Evolutionary conservation across 2,113 vertebrate species (phyloP), one percentile per base, ranked within the genome.

Genomic region (Gambusia holbrooki): DNA sequence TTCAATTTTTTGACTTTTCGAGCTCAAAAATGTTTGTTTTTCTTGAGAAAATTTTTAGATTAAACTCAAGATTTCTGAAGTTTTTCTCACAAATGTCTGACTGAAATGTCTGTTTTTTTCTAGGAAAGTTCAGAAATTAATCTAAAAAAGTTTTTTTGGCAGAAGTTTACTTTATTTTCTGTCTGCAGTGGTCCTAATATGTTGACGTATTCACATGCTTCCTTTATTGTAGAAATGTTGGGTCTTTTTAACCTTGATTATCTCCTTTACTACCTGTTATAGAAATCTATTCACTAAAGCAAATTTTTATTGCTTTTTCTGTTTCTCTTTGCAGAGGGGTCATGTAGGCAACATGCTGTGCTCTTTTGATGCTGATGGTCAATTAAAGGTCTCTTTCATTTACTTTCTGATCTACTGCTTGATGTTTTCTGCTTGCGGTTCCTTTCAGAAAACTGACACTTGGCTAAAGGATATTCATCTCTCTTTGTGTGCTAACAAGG

Each of bases 351-450:
- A 76, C 90, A 81, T 75, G 86, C 88, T 90, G 74, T 72, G 78
- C 78, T 87, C 89, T 86, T 73, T 87, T 73, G 82, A 91, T 2
- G 86, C 83, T 17, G 87, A 85, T 1, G 88, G 87, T 79, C 91
- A 76, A 88, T 79, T 89, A 30, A 91, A 94, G 90, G 90, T 90
- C 82, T 86, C 82, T 80, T 84, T 84, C 79, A 82, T 33, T 40
- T 19, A 77, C 70, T 78, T 71, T 83, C 77, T 74, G 27, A 74
- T 81, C 81, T 68, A 60, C 45, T 82, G 62, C 73, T 64, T 33
- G 10, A 17, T 86, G 85, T 79, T 17, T 67, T 76, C 68, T 69
- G 71, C 81, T 74, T 69, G 45, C 42, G 19, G 4, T 76, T 8
- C 65, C 35, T 76, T 48, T 32, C 33, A 28, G 25, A 63, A 72